Percentiles rank a stretch among this genome's conserved stretches.
These are phyloP conservation scores for Dendronephthya gigantea DNA, from an alignment of 64 coral and sea anemone species.

Conservation along the genomic window DNA sequence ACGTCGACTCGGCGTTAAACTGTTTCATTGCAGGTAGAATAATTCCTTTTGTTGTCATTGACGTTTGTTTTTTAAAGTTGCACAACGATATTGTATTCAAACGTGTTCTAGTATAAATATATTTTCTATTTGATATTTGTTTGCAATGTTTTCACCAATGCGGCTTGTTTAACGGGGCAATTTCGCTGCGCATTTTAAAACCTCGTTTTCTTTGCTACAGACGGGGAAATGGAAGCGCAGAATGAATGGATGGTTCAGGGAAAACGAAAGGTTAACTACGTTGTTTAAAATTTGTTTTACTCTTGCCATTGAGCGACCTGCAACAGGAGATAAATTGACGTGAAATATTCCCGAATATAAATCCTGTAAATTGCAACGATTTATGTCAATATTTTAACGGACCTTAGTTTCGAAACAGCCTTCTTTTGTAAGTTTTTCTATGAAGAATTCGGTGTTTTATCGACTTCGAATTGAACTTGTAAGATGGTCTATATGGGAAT, in stretches of 20 bases:
- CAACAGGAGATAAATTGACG: not conserved
- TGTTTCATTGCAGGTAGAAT: not conserved
- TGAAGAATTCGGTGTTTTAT: not conserved
- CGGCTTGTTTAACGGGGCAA: not conserved
- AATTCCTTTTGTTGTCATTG: no score
- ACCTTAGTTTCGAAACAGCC: not conserved
- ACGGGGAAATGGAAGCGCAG: not conserved
- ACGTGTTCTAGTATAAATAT: not conserved
- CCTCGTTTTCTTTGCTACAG: not conserved
- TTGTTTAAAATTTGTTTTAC: not conserved
- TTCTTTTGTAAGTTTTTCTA: not conserved
- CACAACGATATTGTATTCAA: not conserved
- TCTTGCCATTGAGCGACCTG: not conserved
- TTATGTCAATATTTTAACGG: not conserved
- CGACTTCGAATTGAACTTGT: no score
- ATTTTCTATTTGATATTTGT: not conserved
- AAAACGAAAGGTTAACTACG: not conserved
- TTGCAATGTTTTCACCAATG: not conserved
- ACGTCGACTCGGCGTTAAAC: not conserved
- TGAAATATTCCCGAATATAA: not conserved
- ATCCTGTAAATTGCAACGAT: not conserved
- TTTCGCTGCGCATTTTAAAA: not conserved
- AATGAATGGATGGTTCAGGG: slow-evolving; percentile 12
- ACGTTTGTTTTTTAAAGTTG: not conserved
- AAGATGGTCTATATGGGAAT: not conserved